Percentiles rank a stretch among this genome's conserved stretches.
Conservation (phyloP, 2,113 vertebrate genomes). For the Podiceps cristatus region DNA sequence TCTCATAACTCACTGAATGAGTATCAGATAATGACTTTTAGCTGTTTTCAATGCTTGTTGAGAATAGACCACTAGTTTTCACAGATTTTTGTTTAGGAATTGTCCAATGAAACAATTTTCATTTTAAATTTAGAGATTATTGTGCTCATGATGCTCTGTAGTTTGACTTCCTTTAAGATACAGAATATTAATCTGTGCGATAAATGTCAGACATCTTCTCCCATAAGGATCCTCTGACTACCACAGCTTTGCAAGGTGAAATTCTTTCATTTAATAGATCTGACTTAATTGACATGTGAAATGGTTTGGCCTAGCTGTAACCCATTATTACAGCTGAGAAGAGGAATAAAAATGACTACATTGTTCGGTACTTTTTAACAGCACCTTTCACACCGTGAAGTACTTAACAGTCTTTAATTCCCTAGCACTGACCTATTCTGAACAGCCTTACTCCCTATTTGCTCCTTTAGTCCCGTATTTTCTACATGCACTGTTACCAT, state of each 20-base stretch:
- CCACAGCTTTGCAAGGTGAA: not conserved
- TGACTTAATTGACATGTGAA: not conserved
- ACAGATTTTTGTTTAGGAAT: not conserved
- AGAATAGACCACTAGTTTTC: not conserved
- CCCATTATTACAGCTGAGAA: not conserved
- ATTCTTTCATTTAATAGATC: not conserved
- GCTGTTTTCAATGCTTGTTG: not conserved
- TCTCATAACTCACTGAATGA: not conserved
- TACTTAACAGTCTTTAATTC: not conserved
- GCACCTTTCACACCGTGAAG: not conserved
- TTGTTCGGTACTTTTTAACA: not conserved
- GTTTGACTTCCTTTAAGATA: not conserved
- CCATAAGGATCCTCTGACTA: not conserved
- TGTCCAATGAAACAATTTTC: not conserved
- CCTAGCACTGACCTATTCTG: not conserved
- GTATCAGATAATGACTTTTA: not conserved
- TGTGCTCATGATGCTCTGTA: not conserved
- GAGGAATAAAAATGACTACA: not conserved
- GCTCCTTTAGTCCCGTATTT: not conserved
- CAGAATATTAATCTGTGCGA: not conserved
- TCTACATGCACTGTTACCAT: rapidly evolving
- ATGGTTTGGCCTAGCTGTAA: not conserved
- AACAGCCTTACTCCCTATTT: not conserved
- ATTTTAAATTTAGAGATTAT: not conserved
- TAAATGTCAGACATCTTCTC: not conserved